Evolutionary conservation across 1,140 invertebrate genomes (phyloP).

Genomic region (Drosophila nasuta): DNA sequence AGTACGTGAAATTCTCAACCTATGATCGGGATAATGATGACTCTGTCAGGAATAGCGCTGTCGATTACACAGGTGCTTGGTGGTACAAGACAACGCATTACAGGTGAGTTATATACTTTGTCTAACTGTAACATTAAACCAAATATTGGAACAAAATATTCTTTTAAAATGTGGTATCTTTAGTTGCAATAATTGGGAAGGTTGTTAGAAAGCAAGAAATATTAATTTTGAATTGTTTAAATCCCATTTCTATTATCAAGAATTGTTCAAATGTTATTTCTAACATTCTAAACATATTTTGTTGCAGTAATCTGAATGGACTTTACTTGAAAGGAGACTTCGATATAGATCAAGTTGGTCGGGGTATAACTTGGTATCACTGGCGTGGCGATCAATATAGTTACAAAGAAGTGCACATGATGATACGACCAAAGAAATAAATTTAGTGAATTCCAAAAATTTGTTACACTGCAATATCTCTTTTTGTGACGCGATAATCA

Average conservation of each 20-base stretch:
- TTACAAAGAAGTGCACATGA: slow-evolving; percentile 25
- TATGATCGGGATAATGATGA: slow-evolving; percentile 40
- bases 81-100: slow-evolving; percentile 14
- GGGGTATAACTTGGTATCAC: slow-evolving; percentile 19
- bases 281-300: neutral
- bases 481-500: neutral
- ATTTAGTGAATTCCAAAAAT: neutral
- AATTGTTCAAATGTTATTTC: too few relatives aligned
- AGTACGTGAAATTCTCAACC: slow-evolving; percentile 53
- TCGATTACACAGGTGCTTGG: slow-evolving; percentile 25
- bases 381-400: slow-evolving; percentile 19
- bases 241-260: too few relatives aligned
- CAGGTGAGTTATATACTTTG: neutral
- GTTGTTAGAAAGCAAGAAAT: too few relatives aligned
- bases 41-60: neutral
- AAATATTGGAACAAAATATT: too few relatives aligned
- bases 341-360: neutral
- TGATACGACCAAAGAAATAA: slow-evolving; percentile 30
- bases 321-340: slow-evolving; percentile 25
- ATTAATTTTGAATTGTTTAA: too few relatives aligned
- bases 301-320: slow-evolving; percentile 37
- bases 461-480: too few relatives aligned
- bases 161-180: too few relatives aligned
- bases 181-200: too few relatives aligned
- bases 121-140: too few relatives aligned